Percentiles rank a stretch among this genome's conserved stretches.
Conservation (phyloP, 1,140 invertebrate species). For the Octopus sinensis region DNA sequence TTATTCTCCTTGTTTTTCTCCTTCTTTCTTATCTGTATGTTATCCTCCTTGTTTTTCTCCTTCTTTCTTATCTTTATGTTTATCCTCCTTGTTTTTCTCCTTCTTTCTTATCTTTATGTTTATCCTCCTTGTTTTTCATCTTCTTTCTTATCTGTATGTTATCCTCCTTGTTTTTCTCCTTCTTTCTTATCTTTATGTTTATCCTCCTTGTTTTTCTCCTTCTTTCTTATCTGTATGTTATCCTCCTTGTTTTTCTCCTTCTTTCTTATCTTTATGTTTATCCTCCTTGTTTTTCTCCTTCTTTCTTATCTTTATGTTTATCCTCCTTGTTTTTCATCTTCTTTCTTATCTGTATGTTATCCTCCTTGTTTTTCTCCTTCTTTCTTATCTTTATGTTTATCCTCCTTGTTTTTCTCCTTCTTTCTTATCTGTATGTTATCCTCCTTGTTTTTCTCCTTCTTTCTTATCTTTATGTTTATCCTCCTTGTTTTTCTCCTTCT, state of each 20-base stretch:
- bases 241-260: not conserved
- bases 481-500: not conserved
- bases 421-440: not conserved
- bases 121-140: not conserved
- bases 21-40: not conserved
- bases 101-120: not conserved
- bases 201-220: not conserved
- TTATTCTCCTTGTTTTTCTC: not conserved
- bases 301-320: not conserved
- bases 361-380: not conserved
- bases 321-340: not conserved
- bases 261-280: too few relatives aligned
- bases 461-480: not conserved
- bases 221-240: not conserved
- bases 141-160: not conserved
- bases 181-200: not conserved
- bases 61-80: not conserved
- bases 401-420: not conserved
- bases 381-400: not conserved
- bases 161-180: not conserved
- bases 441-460: not conserved
- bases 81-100: not conserved
- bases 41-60: not conserved
- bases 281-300: not conserved
- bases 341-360: not conserved